Conservation (phyloP, 2,113 vertebrate genomes). For the Phrynocephalus versicolor region DNA sequence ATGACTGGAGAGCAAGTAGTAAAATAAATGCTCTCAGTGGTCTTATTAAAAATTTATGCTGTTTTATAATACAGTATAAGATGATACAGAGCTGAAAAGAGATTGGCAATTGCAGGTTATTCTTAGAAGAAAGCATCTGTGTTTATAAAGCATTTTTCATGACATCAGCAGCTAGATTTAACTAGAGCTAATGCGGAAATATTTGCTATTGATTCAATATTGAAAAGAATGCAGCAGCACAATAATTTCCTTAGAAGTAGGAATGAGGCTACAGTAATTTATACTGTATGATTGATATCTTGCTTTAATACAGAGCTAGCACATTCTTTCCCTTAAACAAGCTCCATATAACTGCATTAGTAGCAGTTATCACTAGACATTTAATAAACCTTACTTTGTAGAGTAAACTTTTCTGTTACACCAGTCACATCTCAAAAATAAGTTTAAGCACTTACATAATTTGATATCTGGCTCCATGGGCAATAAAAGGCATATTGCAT, state of each 20-base stretch:
- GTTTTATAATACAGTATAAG: conserved; percentile 74
- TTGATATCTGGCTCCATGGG: not conserved
- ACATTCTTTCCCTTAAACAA: conserved; percentile 21
- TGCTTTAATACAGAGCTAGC: conserved; percentile 9
- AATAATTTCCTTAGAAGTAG: conserved; percentile 24
- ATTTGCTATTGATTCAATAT: conserved; percentile 52
- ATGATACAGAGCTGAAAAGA: conserved; percentile 67
- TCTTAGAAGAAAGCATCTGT: conserved; percentile 73
- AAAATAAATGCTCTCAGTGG: conserved; percentile 72
- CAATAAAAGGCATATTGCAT: not conserved
- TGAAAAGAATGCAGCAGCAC: conserved; percentile 43
- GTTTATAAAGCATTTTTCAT: conserved; percentile 72
- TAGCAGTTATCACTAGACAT: not conserved
- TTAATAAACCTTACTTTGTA: not conserved
- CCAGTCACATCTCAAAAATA: not conserved
- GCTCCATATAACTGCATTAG: conserved; percentile 28
- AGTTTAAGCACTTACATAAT: not conserved
- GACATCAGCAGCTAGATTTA: conserved; percentile 66
- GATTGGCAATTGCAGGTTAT: conserved; percentile 67
- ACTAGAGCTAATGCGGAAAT: conserved; percentile 52
- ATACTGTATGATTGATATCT: conserved; percentile 1
- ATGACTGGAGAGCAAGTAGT: conserved; percentile 68
- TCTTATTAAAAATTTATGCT: conserved; percentile 79
- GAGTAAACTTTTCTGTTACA: conserved; percentile 10
- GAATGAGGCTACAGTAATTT: conserved; percentile 34